These are phyloP conservation scores for Drosophila infuscata DNA, from an alignment of 2,888 invertebrate genomes.

Conservation along the genomic window DNA sequence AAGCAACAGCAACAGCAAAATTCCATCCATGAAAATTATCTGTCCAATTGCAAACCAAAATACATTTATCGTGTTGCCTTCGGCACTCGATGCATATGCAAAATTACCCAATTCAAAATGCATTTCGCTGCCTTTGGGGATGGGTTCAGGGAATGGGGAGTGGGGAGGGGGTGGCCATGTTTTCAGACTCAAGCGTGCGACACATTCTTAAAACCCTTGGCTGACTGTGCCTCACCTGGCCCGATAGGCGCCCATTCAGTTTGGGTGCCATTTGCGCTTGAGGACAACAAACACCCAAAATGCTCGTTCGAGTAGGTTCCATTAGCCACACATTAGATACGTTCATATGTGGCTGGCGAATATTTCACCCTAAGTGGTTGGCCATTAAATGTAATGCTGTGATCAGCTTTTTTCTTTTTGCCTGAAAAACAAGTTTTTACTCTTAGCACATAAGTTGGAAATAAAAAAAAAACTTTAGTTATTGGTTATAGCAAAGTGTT, in stretches of 20 bases:
- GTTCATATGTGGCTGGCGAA: conserved; percentile 32
- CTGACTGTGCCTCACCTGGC: conserved; percentile 28
- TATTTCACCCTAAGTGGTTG: conserved; percentile 53
- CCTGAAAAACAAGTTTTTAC: conserved; percentile 47
- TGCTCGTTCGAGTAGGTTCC: conserved; percentile 37
- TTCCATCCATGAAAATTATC: conserved; percentile 55
- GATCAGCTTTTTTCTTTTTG: conserved; percentile 35
- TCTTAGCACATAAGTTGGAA: conserved; percentile 38
- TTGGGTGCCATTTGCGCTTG: conserved; percentile 29
- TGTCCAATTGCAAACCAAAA: conserved; percentile 58
- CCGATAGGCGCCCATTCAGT: conserved; percentile 1
- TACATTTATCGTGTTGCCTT: conserved; percentile 59
- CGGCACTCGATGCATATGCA: conserved; percentile 62
- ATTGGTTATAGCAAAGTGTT: neutral
- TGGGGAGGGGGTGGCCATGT: too few species aligned
- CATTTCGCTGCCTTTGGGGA: conserved; percentile 42
- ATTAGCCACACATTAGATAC: conserved; percentile 53
- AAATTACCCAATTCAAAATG: conserved; percentile 76
- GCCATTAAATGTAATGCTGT: conserved; percentile 59
- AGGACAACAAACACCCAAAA: conserved; percentile 23
- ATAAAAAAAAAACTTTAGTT: conserved; percentile 1
- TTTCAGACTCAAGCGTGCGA: conserved; percentile 1
- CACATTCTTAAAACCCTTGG: conserved; percentile 36
- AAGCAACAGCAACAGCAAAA: conserved; percentile 30
- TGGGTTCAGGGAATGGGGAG: neutral